These are phyloP conservation scores for Pachliopta kotzebuea DNA, from an alignment of 2,888 invertebrate species.

Conservation along the genomic window DNA sequence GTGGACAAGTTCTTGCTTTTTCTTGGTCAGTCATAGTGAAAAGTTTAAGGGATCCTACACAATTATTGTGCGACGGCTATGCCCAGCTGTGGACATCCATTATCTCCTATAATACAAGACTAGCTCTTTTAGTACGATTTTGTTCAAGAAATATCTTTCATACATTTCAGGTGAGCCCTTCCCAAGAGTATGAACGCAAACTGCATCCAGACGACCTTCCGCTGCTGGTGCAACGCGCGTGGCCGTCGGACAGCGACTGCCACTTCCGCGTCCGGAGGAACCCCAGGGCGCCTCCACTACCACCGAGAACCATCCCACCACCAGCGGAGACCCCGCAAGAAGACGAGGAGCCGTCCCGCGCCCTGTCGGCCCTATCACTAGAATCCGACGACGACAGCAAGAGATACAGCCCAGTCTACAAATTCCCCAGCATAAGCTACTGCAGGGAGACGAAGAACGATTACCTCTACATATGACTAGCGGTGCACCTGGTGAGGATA, in stretches of 20 bases:
- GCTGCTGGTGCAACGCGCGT: conserved; percentile 88
- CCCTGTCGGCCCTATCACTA: conserved; percentile 68
- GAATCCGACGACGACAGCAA: conserved; percentile 64
- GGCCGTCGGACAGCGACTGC: conserved; percentile 85
- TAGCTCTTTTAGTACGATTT: too few relatives aligned
- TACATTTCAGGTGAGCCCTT: conserved; percentile 81
- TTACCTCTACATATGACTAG: conserved; percentile 73
- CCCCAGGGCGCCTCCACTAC: conserved; percentile 89
- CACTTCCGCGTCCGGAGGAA: conserved; percentile 92
- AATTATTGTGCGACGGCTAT: too few relatives aligned
- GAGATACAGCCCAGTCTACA: conserved; percentile 74
- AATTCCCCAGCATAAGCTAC: conserved; percentile 73
- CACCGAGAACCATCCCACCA: conserved; percentile 76
- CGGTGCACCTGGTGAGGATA: conserved; percentile 42
- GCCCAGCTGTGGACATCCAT: too few relatives aligned
- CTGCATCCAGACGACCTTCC: conserved; percentile 93
- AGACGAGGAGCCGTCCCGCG: conserved; percentile 63
- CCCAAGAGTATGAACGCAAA: conserved; percentile 93
- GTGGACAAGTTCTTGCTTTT: too few relatives aligned
- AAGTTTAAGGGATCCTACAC: too few relatives aligned
- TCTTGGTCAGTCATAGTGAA: not conserved
- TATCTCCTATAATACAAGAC: too few relatives aligned
- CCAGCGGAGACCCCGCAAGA: conserved; percentile 47
- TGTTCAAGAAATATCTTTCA: too few relatives aligned
- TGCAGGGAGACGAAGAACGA: conserved; percentile 72